phyloP scores from a whole-genome alignment of 2,888 invertebrate genomes.

The Phlogophora meticulosa region DNA sequence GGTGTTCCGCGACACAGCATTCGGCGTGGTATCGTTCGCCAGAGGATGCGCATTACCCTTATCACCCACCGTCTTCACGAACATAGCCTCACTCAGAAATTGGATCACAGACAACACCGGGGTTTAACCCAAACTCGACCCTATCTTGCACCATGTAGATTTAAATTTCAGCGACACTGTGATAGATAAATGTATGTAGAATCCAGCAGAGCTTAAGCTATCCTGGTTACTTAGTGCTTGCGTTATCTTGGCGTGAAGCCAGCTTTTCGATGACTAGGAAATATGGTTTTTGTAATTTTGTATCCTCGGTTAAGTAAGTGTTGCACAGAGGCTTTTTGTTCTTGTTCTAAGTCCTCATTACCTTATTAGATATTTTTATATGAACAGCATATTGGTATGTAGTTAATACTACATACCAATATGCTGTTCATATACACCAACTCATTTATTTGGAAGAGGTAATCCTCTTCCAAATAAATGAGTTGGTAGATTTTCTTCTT shows the following conservation, averaged over 20 bases:
- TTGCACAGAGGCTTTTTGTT: constrained; percentile 20
- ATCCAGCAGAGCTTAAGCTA: constrained; percentile 54
- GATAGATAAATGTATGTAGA: constrained; percentile 72
- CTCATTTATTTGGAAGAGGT: too few relatives aligned
- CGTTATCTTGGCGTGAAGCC: constrained; percentile 47
- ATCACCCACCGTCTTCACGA: constrained; percentile 88
- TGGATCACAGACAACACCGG: constrained; percentile 88
- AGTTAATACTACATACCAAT: not conserved
- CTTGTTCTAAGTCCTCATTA: constrained; percentile 34
- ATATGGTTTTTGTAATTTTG: constrained; percentile 52
- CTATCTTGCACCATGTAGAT: constrained; percentile 46
- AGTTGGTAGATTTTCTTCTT: too few relatives aligned
- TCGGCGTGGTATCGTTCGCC: constrained; percentile 88
- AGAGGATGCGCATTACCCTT: constrained; percentile 88
- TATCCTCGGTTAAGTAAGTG: constrained; percentile 39
- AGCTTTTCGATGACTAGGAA: constrained; percentile 54
- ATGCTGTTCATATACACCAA: not conserved
- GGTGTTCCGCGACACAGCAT: constrained; percentile 85
- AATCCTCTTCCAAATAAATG: not conserved
- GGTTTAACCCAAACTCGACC: constrained; percentile 70
- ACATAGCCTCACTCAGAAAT: constrained; percentile 82
- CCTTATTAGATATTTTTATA: not conserved
- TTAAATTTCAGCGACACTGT: constrained; percentile 66
- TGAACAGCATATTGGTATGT: not conserved
- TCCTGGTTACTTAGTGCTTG: constrained; percentile 39